These are phyloP conservation scores for Gambusia holbrooki DNA, from an alignment of 2,113 vertebrate species.

Conservation along the genomic window DNA sequence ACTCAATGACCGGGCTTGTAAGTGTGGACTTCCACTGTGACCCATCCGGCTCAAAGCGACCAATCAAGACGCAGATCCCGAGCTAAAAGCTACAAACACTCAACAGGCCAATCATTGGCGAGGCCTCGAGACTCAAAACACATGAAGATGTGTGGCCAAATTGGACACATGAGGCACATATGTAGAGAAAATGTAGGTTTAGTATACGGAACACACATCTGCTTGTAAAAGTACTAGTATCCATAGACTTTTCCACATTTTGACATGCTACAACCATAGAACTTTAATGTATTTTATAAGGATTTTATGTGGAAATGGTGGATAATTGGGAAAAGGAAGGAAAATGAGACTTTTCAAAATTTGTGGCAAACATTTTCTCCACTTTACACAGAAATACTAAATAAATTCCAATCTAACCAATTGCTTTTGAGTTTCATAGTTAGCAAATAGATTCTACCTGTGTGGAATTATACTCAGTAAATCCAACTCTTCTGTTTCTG, in stretches of 20 bases:
- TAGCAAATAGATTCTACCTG: too few relatives aligned
- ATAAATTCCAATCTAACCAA: too few relatives aligned
- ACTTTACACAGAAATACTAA: too few relatives aligned
- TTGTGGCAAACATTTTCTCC: too few relatives aligned
- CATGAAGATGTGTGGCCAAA: conserved; percentile 8
- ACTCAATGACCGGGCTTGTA: conserved; percentile 71
- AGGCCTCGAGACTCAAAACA: conserved; percentile 16
- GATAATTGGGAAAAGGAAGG: too few relatives aligned
- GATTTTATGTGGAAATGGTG: background rate
- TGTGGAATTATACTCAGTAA: too few relatives aligned
- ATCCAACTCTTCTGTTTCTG: too few relatives aligned
- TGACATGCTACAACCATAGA: background rate
- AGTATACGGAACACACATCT: background rate
- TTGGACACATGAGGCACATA: conserved; percentile 10
- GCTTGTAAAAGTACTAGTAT: background rate
- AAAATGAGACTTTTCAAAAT: too few relatives aligned
- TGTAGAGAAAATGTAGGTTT: background rate
- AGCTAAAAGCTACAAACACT: conserved; percentile 66
- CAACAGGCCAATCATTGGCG: conserved; percentile 60
- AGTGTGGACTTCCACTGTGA: conserved; percentile 61
- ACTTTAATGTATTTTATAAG: background rate
- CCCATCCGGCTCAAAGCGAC: conserved; percentile 64
- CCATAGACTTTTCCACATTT: background rate
- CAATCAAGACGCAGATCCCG: conserved; percentile 77
- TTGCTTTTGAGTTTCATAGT: too few relatives aligned